phyloP scores from a whole-genome alignment of 2,797 vertebrate species.

The Buphagus erythrorhynchus region DNA sequence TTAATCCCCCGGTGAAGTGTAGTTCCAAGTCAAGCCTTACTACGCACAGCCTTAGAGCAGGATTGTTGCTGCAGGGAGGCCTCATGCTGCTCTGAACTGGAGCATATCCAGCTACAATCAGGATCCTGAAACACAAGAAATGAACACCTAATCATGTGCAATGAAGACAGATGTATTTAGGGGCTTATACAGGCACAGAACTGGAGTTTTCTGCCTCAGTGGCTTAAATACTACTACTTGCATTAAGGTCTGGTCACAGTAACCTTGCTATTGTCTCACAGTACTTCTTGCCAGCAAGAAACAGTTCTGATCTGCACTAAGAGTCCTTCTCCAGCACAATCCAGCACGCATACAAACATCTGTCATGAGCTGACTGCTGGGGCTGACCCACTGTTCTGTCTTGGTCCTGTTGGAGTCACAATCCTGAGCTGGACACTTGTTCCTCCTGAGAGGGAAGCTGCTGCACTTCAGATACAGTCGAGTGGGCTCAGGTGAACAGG shows the following conservation, averaged over 20 bases:
- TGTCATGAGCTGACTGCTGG: not conserved
- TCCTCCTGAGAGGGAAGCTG: not conserved
- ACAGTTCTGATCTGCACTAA: not conserved
- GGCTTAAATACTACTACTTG: not conserved
- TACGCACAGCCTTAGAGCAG: conserved; percentile 44
- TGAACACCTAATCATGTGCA: not conserved
- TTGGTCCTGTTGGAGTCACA: not conserved
- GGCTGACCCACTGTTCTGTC: not conserved
- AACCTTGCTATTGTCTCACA: not conserved
- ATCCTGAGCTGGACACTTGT: not conserved
- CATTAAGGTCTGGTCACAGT: not conserved
- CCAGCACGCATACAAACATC: not conserved
- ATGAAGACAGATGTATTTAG: not conserved
- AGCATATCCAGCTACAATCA: not conserved
- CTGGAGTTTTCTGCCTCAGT: not conserved
- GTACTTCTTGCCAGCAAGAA: not conserved
- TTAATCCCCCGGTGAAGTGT: not conserved
- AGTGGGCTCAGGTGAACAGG: not conserved
- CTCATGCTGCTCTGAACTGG: not conserved
- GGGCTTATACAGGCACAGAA: not conserved
- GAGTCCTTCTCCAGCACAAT: not conserved
- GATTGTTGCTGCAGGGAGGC: not conserved
- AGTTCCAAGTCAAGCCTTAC: conserved; percentile 25
- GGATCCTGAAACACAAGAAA: not conserved
- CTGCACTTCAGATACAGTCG: not conserved